Base-by-base conservation (phyloP, 2,797 vertebrate species). In the Sebastes aleutianus region DNA sequence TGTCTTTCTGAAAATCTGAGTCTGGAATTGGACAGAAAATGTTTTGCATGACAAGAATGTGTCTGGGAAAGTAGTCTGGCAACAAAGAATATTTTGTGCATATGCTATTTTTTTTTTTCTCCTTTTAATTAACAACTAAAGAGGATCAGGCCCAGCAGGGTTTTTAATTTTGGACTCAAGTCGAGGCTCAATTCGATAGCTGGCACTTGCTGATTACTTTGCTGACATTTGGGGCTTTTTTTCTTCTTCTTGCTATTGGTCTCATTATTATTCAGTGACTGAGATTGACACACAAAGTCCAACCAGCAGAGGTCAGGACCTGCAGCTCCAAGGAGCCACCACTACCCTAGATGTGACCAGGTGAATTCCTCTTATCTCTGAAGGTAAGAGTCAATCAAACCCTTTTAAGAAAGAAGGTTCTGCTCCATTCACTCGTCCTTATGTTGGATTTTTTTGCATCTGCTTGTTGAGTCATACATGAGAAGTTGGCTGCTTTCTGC, bases 321-420 rank as follows among this genome's bases (percentile, higher is more conserved):
- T 85, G 83, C 43, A 83, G 79, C 87, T 85, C 83, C 80, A 31
- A 79, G 82, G 82, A 89, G 82, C 82, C 77, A 74, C 80, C 80
- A 78, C 74, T 70, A 53, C 77, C 87, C 79, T 87, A 29, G 81
- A 94, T 93, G 92, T 93, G 92, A 95, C 90, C 91, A 76, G 69
- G 82, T 74, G 70, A 91, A 87, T 90, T 89, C 89, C 81, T 88
- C 91, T 94, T 93, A 88, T 95, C 90, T 94, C 87, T 94, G 89
- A 88, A 95, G 94, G 95, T 95, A 94, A 93, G 87, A 54, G 22
- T 18, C n/a, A 43, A 7, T 20, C 16, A 43, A 47, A 22, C 70
- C 5, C 18, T 12, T 71, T 34, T 3, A 8, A 47, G 13, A 56
- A 54, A 78, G 2, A 54, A 24, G 22, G 6, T 9, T 9, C 22